phyloP scores from a whole-genome alignment of 1,140 invertebrate genomes.

The Mesaphorura yosii region DNA sequence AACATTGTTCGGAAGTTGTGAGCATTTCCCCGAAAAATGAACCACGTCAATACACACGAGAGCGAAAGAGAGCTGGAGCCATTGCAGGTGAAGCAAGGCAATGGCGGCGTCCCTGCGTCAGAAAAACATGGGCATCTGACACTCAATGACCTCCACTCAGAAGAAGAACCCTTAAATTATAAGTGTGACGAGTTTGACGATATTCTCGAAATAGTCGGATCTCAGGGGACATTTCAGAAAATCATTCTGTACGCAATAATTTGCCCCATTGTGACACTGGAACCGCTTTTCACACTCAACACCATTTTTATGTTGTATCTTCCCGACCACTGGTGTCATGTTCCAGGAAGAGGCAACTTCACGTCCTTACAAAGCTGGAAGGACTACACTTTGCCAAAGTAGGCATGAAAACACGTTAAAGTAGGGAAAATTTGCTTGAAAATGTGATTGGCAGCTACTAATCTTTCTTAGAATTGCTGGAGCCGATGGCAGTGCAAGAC shows the following conservation, averaged over 20 bases:
- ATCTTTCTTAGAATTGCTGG: conserved; percentile 6
- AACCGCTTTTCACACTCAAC: conserved; percentile 15
- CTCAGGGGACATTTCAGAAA: conserved; percentile 25
- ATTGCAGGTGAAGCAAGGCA: too few relatives aligned
- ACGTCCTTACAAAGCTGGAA: conserved; percentile 8
- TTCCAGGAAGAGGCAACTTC: conserved; percentile 2
- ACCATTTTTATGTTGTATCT: conserved; percentile 16
- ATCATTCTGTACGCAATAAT: conserved; percentile 22
- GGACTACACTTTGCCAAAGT: conserved; percentile 5
- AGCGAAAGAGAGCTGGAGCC: too few relatives aligned
- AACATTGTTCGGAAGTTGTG: too few relatives aligned
- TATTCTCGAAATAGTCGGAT: conserved; percentile 25
- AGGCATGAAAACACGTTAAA: too few relatives aligned
- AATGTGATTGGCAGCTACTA: background rate
- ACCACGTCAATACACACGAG: too few relatives aligned
- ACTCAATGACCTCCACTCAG: too few relatives aligned
- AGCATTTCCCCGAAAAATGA: too few relatives aligned
- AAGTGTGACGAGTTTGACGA: conserved; percentile 27
- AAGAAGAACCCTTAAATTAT: too few relatives aligned
- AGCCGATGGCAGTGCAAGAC: conserved; percentile 14
- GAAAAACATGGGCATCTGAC: too few relatives aligned
- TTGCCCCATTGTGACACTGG: conserved; percentile 20
- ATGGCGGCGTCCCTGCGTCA: too few relatives aligned
- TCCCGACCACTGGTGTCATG: conserved; percentile 18
- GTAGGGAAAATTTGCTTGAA: background rate